Base-by-base conservation (phyloP, 2,888 invertebrate species). In the Tenthredo amoena region DNA sequence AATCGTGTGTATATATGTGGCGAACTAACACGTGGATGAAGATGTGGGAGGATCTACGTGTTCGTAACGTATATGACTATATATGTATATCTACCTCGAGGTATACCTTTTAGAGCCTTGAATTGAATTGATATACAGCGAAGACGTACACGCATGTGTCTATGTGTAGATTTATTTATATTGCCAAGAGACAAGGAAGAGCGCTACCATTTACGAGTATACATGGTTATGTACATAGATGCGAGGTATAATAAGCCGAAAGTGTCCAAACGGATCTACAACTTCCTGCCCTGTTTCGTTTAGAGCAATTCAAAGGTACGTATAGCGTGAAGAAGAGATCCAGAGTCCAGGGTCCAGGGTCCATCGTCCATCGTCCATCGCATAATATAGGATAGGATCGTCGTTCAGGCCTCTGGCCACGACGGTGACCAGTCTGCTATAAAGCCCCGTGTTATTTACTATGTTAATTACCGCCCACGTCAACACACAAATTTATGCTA, bases 401-500 rank as follows among this genome's bases (percentile, higher is more conserved):
- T 68, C 68, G 68, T 18, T 68, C 31, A 62, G 37, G 58, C 79
- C 79, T 81, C 40, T 81, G 79, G 79, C 62, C 1, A 40, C 50
- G 21, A 31, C 47, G 83, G 47, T 47, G 83, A 68, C 68, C 83
- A 31, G 34, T 34, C 58, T 21, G 81, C 71, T 71, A 85, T 85
- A 82, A 85, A 85, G 79, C 76, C 68, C 34, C 85, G 85, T 88
- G 90, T 91, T 91, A 91, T 91, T 91, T 90, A 91, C 91, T 90
- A 91, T 91, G 90, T 91, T 92, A 91, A 92, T 92, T 91, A 91
- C 90, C 90, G 90, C 90, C 89, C 90, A 89, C 91, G 92, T 91
- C 90, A 90, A 91, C 68, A 90, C 89, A 90, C 90, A 90, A 92
- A 91, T 92, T 92, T 92, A 92, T 91, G 91, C 91, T 91, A 91